Base-by-base conservation (phyloP, 2,113 vertebrate species). In the Myrmophylax atrothorax region DNA sequence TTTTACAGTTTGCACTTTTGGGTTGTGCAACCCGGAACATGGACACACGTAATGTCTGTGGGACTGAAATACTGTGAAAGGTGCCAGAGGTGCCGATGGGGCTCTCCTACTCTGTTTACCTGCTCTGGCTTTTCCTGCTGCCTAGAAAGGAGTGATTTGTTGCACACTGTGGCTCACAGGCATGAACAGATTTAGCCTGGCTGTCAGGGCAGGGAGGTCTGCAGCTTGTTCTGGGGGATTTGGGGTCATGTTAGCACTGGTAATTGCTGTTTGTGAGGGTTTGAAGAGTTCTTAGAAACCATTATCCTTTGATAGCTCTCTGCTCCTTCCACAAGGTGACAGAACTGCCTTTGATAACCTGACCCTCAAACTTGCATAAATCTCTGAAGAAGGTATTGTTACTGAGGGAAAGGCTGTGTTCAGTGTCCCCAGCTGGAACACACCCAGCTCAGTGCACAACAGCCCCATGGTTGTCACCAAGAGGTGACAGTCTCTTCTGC, bases 1-100 rank as follows among this genome's bases (percentile, higher is more conserved):
- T 50, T 46, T 28, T 49, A 25, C 76, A 49, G 47, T 2, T 35
- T 22, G 53, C 35, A 1, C 42, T 8, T 16, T 4, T 6, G 15
- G 22, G 16, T 17, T 35, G 10, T 7, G 0, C 47, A 52, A 0
- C 50, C 29, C 75, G 77, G 55, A 52, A 46, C 46, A 2, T 20
- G 12, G 72, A 10, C 5, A 35, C 38, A 6, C 1, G 0, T 12
- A 40, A 16, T 3, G 4, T 40, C 64, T 50, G 35, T 6, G 5
- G 69, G 10, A 14, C 70, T 14, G 11, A 18, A 35, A 28, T 31
- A 38, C 26, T 0, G 1, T 0, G 0, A 56, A 23, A 66, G 70
- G 55, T 67, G 66, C 44, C 1, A 3, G n/a, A 2, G 20, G 20
- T 60, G 59, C 73, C 0, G 0, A 4, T 3, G 1, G 20, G 49